Evolutionary conservation across 2,888 invertebrate genomes (phyloP), one percentile per base, ranked within the genome.

Genomic region (Caenorhabditis becei): DNA sequence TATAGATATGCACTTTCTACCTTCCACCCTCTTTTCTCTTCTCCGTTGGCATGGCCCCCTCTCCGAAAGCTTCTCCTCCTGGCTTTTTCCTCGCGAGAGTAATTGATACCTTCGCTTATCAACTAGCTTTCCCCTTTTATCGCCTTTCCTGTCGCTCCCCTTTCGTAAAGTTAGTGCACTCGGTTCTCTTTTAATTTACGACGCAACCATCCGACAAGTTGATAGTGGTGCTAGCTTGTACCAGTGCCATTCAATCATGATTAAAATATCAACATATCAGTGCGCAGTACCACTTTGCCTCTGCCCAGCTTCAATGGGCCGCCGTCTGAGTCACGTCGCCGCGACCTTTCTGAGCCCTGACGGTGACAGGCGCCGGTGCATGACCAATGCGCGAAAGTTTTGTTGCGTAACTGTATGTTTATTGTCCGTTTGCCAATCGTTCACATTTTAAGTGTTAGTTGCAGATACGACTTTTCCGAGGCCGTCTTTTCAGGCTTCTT

Each of bases 301-400:
- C 75, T 51, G 65, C 61, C 8, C 59, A 24, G 28, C 74, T 74
- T 75, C 75, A 75, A 75, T 75, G 75, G 75, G 47, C 59, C 66
- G 66, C 66, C 66, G 23, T 8, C 7, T 75, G 75, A 75, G 53
- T 75, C 75, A 75, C n/a, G n/a, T 35, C 24, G 16, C 37, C 16
- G 23, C 58, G 66, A 75, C 75, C 75, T 75, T 75, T 58, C 10
- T 14, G 49, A 65, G 65, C 72, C 26, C 51, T 18, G 58, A 58
- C 72, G 24, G 65, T 75, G 75, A 59, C 61, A 61, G 75, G 75
- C 66, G 66, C 75, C 75, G 53, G 44, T 65, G 53, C 75, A 75
- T 75, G 75, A 75, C 75, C 51, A 75, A 75, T 75, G 75, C 75
- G 75, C 75, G 75, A 75, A 75, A 67, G 61, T 75, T 75, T 61